Base-by-base conservation (phyloP, 2,888 invertebrate genomes). In the Meiosimyza platycephala region DNA sequence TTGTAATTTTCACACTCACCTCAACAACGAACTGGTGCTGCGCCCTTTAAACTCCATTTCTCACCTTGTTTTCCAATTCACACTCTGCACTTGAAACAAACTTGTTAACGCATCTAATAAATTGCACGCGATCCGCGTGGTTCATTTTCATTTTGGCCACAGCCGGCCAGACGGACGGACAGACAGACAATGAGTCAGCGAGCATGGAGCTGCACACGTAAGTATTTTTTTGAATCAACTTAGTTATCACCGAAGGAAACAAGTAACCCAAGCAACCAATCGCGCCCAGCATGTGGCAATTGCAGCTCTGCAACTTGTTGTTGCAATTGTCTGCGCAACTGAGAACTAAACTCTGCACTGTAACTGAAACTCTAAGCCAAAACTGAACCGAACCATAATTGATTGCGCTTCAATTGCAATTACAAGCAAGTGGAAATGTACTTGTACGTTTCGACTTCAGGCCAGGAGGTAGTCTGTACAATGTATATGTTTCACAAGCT, bases 371-470 rank as follows among this genome's bases (percentile, higher is more conserved):
- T 62, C 12, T 47, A 33, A 50, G 15, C 28, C 51, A 60, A 47
- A 50, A 54, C 33, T 28, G 62, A 52, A 63, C 47, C 54, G 63
- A 63, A 70, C 62, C 52, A 70, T 84, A 84, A 84, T 84, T 84
- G 83, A 83, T 83, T 83, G 83, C 80, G 79, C 82, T 82, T 82
- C 79, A 79, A 79, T 79, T 79, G 79, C 79, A 78, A 78, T 84
- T 79, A 79, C 78, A 83, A 83, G 84, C 81, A 78, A 79, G 33
- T 48, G 22, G 63, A 12, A 13, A 28, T 40, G 73, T 64, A 72
- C 55, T 72, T 51, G 51, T 51, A 22, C 66, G 60, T 52, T 18
- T 40, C 47, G n/a, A 16, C 57, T 47, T 55, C 47, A 65, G 54
- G 52, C 48, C 55, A 16, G 51, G n/a, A 28, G 60, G 52, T 54